phyloP scores from a whole-genome alignment of 2,888 invertebrate species.

The Drosophila flavopinicola region DNA sequence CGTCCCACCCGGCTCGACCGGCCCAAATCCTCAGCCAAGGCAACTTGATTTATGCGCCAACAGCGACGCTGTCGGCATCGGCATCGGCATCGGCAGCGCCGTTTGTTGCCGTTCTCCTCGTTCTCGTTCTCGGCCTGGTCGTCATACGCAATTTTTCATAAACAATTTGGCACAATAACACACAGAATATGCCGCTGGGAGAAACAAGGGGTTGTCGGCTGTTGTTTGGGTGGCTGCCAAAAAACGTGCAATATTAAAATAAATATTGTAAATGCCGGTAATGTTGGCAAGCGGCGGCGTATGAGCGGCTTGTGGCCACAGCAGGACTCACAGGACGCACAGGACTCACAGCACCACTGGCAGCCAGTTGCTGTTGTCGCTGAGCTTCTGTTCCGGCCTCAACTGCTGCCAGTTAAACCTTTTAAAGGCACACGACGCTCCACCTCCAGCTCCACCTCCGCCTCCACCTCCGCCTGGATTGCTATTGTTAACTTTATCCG shows the following conservation, averaged over 20 bases:
- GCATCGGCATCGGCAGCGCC: neutral
- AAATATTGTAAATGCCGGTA: conserved; percentile 80
- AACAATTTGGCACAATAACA: conserved; percentile 80
- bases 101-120: conserved; percentile 3
- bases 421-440: conserved; percentile 56
- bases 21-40: conserved; percentile 75
- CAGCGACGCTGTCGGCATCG: conserved; percentile 54
- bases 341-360: conserved; percentile 11
- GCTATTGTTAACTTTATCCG: conserved; percentile 78
- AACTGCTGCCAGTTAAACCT: conserved; percentile 63
- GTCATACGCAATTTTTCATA: conserved; percentile 80
- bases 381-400: conserved; percentile 18
- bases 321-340: conserved; percentile 37
- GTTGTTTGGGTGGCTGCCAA: conserved; percentile 41
- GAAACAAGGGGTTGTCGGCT: conserved; percentile 1
- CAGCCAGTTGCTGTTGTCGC: conserved; percentile 25
- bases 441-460: too few relatives aligned
- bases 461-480: conserved; percentile 14
- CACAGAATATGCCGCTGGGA: conserved; percentile 46
- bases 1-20: too few relatives aligned
- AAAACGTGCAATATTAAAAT: conserved; percentile 76
- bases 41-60: conserved; percentile 76
- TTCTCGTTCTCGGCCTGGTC: conserved; percentile 25
- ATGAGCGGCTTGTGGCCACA: conserved; percentile 66
- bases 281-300: conserved; percentile 60